Evolutionary conservation across 2,888 invertebrate species (phyloP), one percentile per base, ranked within the genome.

Genomic region (Atethmia centrago): DNA sequence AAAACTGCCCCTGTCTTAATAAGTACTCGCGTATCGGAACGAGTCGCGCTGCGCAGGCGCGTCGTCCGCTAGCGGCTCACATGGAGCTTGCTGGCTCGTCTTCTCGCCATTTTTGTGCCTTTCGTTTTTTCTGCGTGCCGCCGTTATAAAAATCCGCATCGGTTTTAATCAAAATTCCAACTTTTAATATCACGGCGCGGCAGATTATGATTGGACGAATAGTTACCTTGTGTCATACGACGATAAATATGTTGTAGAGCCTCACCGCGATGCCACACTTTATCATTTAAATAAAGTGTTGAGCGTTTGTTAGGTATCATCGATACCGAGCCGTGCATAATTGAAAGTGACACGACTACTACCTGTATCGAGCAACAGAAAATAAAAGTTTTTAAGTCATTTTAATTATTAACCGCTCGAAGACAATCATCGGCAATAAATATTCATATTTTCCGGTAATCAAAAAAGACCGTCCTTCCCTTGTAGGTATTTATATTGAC

Each of bases 1-100:
- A 96, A 96, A 96, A 95, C 94, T 94, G 95, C 94, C 92, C 94
- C 92, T 92, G 95, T 94, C 95, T 95, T 95, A 96, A 95, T 96
- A 95, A 95, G 96, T 94, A 95, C 91, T 92, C 85, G 86, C 89
- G 92, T 87, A 92, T 93, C 90, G 91, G 90, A 94, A 93, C 95
- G 91, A 89, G 95, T 94, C 95, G 94, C 92, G 90, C 90, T 65
- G 71, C 68, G 69, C 79, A 55, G 67, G 70, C 68, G 70, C 79
- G 59, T 67, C 55, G 47, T 36, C 56, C 73, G 72, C 73, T 31
- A 51, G 79, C 64, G 72, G 84, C 83, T 80, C 88, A 68, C 86
- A 75, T 80, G 80, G 70, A 87, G 84, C 84, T 86, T 88, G 79
- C 87, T 87, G 87, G 87, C 88, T 91, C 91, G 89, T 93, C 94